Evolutionary conservation across 2,888 invertebrate species (phyloP), one percentile per base, ranked within the genome.

Genomic region (Geotrupes spiniger): DNA sequence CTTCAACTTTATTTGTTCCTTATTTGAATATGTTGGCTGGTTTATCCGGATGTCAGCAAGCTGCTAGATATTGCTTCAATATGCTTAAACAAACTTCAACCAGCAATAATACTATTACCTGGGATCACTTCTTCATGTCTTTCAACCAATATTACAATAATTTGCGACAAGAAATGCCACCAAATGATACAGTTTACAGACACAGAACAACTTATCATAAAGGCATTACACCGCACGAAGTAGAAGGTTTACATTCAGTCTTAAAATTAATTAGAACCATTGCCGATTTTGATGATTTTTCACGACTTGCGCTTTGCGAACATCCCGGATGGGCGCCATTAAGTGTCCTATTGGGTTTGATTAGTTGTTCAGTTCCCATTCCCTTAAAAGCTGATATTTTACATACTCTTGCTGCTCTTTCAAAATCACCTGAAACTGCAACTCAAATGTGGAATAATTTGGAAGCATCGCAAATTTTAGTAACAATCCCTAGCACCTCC

Each of bases 281-380:
- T 12, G 89, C 92, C 0, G 80, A 81, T 1, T 76, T 88, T 65
- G 92, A 92, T 73, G 86, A 87, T 61, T 83, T 86, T 59, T 89
- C 92, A 0, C 78, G 92, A 46, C 77, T 89, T 26, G 85, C 87
- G 12, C 78, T 96, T 38, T 90, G 89, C 63, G 93, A 95, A 66
- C 92, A 92, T 69, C 83, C 90, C 25, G 87, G 85, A 59, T 96
- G 94, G 92, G 83, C 89, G 46, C 87, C 92, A 0, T 75, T 93
- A 46, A 84, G 85, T 56, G 81, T 86, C 37, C 76, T 94, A 61
- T 80, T 93, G 42, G 85, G 95, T 9, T 76, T 97, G 33, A 81
- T 95, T 5, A 83, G 88, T 59, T 96, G 96, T 69, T 86, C 89
- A 38, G 84, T 96, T 57, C 91, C 94, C 0, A 81, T 92, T 39